Conservation (phyloP, 2,113 vertebrate species). For the Globicephala melas region DNA sequence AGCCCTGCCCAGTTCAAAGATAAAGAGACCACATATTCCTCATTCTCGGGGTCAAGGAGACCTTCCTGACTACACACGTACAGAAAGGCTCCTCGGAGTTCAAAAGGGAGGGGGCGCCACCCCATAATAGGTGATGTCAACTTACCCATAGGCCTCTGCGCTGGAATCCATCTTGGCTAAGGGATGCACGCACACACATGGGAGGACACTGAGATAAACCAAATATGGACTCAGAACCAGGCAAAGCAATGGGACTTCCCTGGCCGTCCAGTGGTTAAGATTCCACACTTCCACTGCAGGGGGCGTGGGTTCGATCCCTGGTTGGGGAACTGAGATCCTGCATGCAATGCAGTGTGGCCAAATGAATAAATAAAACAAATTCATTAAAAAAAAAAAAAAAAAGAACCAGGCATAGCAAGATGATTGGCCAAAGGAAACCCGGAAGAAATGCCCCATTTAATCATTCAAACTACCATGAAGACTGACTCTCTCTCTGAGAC, state of each 20-base stretch:
- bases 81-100: background rate
- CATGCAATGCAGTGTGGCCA: too few relatives aligned
- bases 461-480: background rate
- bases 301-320: too few relatives aligned
- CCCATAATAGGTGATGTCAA: background rate
- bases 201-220: background rate
- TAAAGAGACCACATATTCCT: background rate
- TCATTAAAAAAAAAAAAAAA: too few relatives aligned
- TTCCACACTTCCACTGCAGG: too few relatives aligned
- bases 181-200: too few relatives aligned
- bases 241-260: background rate
- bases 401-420: background rate
- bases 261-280: too few relatives aligned
- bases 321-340: too few relatives aligned
- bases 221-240: background rate
- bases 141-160: background rate
- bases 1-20: background rate
- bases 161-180: background rate
- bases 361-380: too few relatives aligned
- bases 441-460: background rate
- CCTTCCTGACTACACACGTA: background rate
- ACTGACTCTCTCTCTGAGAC: too few relatives aligned
- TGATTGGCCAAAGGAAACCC: background rate
- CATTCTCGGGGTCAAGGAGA: background rate
- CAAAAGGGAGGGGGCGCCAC: background rate